phyloP scores from a whole-genome alignment of 2,888 invertebrate genomes.

The Heliconius cydno region DNA sequence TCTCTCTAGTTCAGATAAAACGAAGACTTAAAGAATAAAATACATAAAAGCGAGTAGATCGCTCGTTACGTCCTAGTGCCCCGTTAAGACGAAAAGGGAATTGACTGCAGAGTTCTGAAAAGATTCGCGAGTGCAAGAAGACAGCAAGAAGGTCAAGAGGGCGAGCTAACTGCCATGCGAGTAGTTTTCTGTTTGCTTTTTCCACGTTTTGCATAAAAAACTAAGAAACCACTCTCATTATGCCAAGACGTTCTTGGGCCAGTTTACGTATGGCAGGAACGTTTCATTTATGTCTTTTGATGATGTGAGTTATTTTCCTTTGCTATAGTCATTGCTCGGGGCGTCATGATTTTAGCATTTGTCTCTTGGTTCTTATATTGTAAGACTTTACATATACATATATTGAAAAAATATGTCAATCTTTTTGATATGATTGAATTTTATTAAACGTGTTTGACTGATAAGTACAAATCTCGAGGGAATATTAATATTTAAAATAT shows the following conservation, averaged over 20 bases:
- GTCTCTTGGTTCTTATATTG: neutral
- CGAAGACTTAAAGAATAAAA: neutral
- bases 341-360: neutral
- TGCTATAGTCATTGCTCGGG: neutral
- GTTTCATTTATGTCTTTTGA: constrained; percentile 17
- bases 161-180: constrained; percentile 14
- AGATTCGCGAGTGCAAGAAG: constrained; percentile 8
- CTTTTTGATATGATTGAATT: neutral
- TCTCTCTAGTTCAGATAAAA: neutral
- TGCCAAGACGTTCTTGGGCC: constrained; percentile 22
- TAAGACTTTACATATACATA: neutral
- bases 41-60: neutral
- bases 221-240: constrained; percentile 29
- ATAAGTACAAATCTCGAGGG: no score
- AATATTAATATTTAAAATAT: no score
- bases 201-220: constrained; percentile 25
- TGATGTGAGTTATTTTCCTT: neutral
- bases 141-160: constrained; percentile 27
- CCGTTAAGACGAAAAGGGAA: constrained; percentile 16
- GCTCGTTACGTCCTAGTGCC: constrained; percentile 36
- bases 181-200: constrained; percentile 11
- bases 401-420: neutral
- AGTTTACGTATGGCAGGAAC: constrained; percentile 16
- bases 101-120: constrained; percentile 28
- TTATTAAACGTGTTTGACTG: no score